A percentile compares a stretch with the other conserved stretches of the same genome.
Conservation (phyloP, 2,888 invertebrate species). For the Campoletis raptor region DNA sequence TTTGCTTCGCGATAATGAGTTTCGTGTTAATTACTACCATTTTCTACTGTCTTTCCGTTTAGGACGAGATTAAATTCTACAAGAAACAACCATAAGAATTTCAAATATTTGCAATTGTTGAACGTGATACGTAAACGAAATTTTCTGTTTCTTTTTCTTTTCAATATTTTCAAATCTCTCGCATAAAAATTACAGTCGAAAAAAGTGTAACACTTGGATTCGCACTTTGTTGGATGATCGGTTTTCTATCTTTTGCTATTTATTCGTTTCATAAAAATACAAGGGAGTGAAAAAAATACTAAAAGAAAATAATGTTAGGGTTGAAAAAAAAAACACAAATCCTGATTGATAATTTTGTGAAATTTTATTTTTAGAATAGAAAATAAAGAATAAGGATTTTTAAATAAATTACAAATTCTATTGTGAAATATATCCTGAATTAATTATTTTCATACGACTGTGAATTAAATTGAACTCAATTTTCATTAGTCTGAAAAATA, state of each 20-base stretch:
- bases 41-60: not conserved
- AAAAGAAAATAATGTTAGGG: too few relatives aligned
- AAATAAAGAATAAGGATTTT: too few relatives aligned
- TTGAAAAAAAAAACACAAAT: too few relatives aligned
- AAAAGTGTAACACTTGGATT: not conserved
- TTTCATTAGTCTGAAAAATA: not conserved
- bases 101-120: not conserved
- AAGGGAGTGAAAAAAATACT: too few relatives aligned
- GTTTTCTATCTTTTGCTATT: not conserved
- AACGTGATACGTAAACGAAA: not conserved
- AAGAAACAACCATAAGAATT: not conserved
- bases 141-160: not conserved
- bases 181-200: too few relatives aligned
- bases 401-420: too few relatives aligned
- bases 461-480: not conserved
- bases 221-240: too few relatives aligned
- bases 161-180: not conserved
- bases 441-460: too few relatives aligned
- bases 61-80: not conserved
- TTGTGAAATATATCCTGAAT: too few relatives aligned
- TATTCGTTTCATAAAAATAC: not conserved
- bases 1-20: slow-evolving; percentile 5
- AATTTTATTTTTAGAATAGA: too few relatives aligned
- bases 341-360: too few relatives aligned
- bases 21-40: slow-evolving; percentile 29